These are phyloP conservation scores for Notiomystis cincta DNA, from an alignment of 2,113 vertebrate genomes.

Conservation along the genomic window DNA sequence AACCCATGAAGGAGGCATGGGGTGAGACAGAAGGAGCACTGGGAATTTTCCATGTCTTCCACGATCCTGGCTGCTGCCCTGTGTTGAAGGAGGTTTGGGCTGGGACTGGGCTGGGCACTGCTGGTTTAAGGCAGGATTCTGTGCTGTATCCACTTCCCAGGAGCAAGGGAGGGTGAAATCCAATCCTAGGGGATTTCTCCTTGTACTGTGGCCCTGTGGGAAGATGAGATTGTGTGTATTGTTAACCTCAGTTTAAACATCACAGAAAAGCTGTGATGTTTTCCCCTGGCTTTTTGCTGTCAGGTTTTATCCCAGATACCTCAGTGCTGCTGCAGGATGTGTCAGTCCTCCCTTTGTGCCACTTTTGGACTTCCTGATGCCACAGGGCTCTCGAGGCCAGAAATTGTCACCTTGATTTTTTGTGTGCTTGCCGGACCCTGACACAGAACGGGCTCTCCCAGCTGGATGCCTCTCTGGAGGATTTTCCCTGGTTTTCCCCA, in stretches of 20 bases:
- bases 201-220: not conserved
- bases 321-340: not conserved
- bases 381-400: not conserved
- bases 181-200: not conserved
- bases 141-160: not conserved
- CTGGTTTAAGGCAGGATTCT: not conserved
- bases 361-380: not conserved
- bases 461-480: rapidly evolving
- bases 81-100: not conserved
- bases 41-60: not conserved
- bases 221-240: not conserved
- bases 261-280: not conserved
- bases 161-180: not conserved
- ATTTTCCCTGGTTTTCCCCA: not conserved
- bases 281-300: rapidly evolving
- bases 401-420: not conserved
- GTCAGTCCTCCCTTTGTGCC: not conserved
- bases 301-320: not conserved
- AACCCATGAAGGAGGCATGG: not conserved
- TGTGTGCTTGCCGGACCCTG: rapidly evolving
- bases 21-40: not conserved
- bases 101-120: not conserved
- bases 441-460: rapidly evolving
- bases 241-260: not conserved
- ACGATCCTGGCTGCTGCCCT: rapidly evolving